phyloP scores from a whole-genome alignment of 2,797 vertebrate species.

The Craterocephalus amniculus region DNA sequence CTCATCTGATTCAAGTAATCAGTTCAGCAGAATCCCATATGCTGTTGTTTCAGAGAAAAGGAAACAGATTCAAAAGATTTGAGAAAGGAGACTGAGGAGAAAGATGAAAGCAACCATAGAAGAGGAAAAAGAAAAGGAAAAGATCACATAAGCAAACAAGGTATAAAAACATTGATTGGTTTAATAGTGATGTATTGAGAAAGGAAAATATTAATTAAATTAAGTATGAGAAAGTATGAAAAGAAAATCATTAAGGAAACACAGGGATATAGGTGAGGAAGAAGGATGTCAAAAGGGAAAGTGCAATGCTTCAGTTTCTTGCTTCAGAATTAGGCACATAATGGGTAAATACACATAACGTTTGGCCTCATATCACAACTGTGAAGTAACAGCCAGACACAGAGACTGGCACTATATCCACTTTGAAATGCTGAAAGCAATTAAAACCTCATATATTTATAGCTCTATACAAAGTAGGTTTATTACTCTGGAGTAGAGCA shows the following conservation, averaged over 20 bases:
- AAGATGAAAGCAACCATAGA: no score
- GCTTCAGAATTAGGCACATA: not conserved
- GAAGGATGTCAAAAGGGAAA: not conserved
- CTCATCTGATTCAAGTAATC: no score
- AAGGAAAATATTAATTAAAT: not conserved
- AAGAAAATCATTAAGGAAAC: not conserved
- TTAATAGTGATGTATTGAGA: not conserved
- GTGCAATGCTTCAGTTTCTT: not conserved
- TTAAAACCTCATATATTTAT: constrained; percentile 59
- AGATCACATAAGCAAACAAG: no score
- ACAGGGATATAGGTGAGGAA: not conserved
- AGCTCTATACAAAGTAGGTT: constrained; percentile 38
- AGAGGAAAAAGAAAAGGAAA: no score
- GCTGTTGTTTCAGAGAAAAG: no score
- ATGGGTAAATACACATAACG: constrained; percentile 8
- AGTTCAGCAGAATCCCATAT: no score
- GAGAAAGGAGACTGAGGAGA: no score
- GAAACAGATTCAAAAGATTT: no score
- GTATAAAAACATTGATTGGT: no score
- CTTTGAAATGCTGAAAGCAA: constrained; percentile 53
- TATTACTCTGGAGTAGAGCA: constrained; percentile 32
- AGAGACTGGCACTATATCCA: constrained; percentile 25
- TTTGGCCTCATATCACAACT: constrained; percentile 10
- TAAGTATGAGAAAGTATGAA: not conserved
- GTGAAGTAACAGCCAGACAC: constrained; percentile 39